Base-by-base conservation (phyloP, 2,888 invertebrate species). In the Lordiphosa andalusiaca region DNA sequence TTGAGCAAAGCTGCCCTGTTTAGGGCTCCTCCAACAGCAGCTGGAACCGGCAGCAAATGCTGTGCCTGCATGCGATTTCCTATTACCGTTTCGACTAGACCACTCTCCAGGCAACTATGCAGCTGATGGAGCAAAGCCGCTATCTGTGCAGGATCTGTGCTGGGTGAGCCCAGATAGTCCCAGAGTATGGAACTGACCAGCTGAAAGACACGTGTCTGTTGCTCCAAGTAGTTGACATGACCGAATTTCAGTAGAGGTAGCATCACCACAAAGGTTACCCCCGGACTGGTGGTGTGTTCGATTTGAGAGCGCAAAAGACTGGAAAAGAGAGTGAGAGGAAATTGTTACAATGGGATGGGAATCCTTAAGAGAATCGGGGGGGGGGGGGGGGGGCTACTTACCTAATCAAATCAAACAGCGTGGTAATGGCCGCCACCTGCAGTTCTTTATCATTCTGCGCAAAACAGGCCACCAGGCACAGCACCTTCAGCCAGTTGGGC, bases 61-160 rank as follows among this genome's bases (percentile, higher is more conserved):
- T 84, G 86, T 0, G 88, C 78, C 57, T 88, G 87, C 87, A 90
- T 89, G 4, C 90, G 85, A 71, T 89, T 88, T 9, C 92, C 93
- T 47, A 95, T 93, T 0, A 94, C 92, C 61, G 93, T 92, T 84
- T 95, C 95, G 46, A 95, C 95, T n/a, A 91, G 88, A 4, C 90
- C 89, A 71, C 88, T 91, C 78, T 90, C 87, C 86, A 93, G 88
- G 91, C 92, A 89, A 78, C 95, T 94, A 86, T 96, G 96, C 39
- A 96, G 90, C 82, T 94, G 94, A 84, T 95, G 93, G 2, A 96
- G 90, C 13, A 96, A 88, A 40, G 94, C 93, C 5, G 94, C 86
- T 2, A 89, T 87, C 65, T 90, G 90, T 1, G 85, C 69, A 0
- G 88, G 84, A 76, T 90, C 90, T 2, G 84, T 73, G 12, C 77